phyloP scores from a whole-genome alignment of 2,888 invertebrate genomes.

The Volucella inflata region DNA sequence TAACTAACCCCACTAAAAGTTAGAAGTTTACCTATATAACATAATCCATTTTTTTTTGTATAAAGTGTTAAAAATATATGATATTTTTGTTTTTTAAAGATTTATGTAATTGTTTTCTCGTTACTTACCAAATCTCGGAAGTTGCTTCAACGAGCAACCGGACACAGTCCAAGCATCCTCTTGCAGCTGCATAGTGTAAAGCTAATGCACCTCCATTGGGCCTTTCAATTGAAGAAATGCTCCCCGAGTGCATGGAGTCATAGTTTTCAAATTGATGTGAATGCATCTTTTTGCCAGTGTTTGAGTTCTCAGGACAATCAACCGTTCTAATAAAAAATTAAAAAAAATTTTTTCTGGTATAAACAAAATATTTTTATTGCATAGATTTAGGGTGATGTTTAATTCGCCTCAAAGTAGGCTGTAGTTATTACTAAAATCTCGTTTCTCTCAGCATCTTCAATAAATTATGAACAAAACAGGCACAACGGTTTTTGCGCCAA shows the following conservation, averaged over 20 bases:
- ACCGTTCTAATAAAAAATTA: slow-evolving; percentile 80
- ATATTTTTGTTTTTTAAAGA: background rate
- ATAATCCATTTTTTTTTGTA: no score
- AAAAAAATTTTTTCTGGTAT: background rate
- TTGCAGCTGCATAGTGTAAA: slow-evolving; percentile 93
- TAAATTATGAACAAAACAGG: no score
- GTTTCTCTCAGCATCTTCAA: background rate
- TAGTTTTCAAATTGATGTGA: slow-evolving; percentile 82
- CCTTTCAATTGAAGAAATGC: slow-evolving; percentile 82
- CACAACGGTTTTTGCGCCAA: background rate
- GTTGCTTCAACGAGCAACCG: slow-evolving; percentile 91
- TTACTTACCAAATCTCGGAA: slow-evolving; percentile 89
- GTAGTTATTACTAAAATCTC: background rate
- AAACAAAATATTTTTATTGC: background rate
- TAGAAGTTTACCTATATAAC: no score
- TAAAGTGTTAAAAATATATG: background rate
- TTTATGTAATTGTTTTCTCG: background rate
- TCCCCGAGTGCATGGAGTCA: slow-evolving; percentile 82
- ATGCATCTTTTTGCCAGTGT: slow-evolving; percentile 81
- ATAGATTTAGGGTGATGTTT: background rate
- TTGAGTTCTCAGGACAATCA: slow-evolving; percentile 80
- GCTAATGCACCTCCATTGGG: slow-evolving; percentile 89
- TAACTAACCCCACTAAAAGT: no score
- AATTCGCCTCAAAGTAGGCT: background rate
- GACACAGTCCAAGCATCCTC: slow-evolving; percentile 94